A percentile compares a stretch with the other conserved stretches of the same genome.
These are phyloP conservation scores for Amiota mariae DNA, from an alignment of 2,888 invertebrate species.

Conservation along the genomic window DNA sequence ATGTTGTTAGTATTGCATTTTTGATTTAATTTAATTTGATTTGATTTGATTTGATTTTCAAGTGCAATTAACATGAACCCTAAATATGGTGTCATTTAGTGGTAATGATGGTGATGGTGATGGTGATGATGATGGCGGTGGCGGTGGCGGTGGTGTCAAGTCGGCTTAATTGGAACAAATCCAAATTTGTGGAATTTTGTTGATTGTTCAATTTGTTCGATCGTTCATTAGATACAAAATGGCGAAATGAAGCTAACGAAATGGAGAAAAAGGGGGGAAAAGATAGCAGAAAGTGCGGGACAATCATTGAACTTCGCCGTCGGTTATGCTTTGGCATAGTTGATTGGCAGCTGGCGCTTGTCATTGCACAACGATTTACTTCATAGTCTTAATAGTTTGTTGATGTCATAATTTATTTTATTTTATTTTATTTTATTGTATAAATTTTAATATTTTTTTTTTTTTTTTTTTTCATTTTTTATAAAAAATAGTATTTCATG, in stretches of 20 bases:
- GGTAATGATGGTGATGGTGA: background rate
- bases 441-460: background rate
- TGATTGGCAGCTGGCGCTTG: constrained; percentile 7
- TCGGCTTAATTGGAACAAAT: constrained; percentile 7
- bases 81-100: background rate
- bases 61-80: constrained; percentile 30
- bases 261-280: too few species aligned
- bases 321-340: background rate
- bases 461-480: too few species aligned
- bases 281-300: too few species aligned
- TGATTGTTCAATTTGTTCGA: background rate
- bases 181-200: constrained; percentile 3
- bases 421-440: constrained; percentile 31
- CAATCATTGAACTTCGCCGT: constrained; percentile 14
- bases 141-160: too few species aligned
- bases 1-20: constrained; percentile 34
- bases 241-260: too few species aligned
- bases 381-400: constrained; percentile 11
- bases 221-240: too few species aligned
- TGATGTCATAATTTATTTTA: constrained; percentile 57
- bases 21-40: constrained; percentile 26
- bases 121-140: too few species aligned
- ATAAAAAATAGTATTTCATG: too few species aligned
- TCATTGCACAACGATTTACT: constrained; percentile 1
- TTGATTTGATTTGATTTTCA: constrained; percentile 14